phyloP scores from a whole-genome alignment of 2,113 vertebrate species.

The Cettia cetti region DNA sequence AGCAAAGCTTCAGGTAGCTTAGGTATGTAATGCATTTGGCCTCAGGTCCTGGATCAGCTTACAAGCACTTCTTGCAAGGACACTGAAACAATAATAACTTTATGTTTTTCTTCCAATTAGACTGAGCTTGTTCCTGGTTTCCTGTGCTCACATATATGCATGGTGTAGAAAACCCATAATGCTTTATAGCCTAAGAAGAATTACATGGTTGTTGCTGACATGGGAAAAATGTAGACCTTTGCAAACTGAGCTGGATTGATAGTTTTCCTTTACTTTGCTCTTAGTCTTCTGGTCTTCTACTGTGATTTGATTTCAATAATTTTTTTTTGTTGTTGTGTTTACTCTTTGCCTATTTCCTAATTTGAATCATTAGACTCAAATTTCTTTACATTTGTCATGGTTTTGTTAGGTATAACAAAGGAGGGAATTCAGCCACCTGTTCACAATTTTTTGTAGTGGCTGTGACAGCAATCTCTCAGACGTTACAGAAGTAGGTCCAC shows the following conservation, averaged over 20 bases:
- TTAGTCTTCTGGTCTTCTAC: not conserved
- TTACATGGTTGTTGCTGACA: not conserved
- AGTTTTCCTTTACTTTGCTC: not conserved
- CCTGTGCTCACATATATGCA: rapidly evolving
- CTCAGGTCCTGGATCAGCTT: not conserved
- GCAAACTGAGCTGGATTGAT: not conserved
- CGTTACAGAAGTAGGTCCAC: not conserved
- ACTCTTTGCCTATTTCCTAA: not conserved
- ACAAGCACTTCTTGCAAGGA: not conserved
- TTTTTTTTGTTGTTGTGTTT: not conserved
- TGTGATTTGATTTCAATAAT: not conserved
- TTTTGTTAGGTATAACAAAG: not conserved
- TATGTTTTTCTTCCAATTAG: not conserved
- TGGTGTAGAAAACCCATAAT: not conserved
- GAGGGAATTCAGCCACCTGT: not conserved
- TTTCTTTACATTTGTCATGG: not conserved
- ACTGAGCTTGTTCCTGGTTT: not conserved
- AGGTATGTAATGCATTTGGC: not conserved
- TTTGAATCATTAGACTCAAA: not conserved
- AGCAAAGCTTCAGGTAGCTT: not conserved
- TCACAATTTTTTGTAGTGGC: not conserved
- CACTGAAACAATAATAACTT: not conserved
- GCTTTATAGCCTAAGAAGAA: not conserved
- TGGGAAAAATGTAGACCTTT: not conserved
- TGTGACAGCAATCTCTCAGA: not conserved